Conservation (phyloP, 2,113 vertebrate genomes). For the Accipiter virgatus region DNA sequence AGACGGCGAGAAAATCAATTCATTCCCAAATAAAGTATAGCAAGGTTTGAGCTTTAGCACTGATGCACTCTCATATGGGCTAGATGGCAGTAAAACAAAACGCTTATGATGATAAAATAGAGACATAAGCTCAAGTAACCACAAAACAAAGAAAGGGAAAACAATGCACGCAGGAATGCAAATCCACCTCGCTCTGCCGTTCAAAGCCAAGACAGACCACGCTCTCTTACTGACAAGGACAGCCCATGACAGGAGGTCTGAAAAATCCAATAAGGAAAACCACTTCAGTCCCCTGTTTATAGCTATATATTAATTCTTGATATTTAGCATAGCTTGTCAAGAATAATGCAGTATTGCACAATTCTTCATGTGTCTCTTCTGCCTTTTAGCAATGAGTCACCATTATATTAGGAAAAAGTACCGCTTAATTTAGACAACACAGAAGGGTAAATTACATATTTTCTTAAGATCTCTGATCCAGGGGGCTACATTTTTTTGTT, state of each 20-base stretch:
- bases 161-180: background rate
- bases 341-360: background rate
- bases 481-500: background rate
- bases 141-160: background rate
- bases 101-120: background rate
- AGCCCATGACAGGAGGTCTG: background rate
- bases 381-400: slow-evolving; percentile 2
- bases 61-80: background rate
- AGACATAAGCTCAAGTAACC: background rate
- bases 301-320: background rate
- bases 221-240: background rate
- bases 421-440: background rate
- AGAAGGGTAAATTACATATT: background rate
- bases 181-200: fast-evolving
- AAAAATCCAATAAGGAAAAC: background rate
- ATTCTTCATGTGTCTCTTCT: background rate
- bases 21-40: background rate
- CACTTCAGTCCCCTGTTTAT: background rate
- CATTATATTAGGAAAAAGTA: background rate
- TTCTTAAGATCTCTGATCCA: background rate
- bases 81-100: background rate
- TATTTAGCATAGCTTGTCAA: background rate
- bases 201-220: background rate
- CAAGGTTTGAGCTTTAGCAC: background rate
- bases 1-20: background rate